Base-by-base conservation (phyloP, 2,888 invertebrate species). In the Myopa tessellatipennis region DNA sequence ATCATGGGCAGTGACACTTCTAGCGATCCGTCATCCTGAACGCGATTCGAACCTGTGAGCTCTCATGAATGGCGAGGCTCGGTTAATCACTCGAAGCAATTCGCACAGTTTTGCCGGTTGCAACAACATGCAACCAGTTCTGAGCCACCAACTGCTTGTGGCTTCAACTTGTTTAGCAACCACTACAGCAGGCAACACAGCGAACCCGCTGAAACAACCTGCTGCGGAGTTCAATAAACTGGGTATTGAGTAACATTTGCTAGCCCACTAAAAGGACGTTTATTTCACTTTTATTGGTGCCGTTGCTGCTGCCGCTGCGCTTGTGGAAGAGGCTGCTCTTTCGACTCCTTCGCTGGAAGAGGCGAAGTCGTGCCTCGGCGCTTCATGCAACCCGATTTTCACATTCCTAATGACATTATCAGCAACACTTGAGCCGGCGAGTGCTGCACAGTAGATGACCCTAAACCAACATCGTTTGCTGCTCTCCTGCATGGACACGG, bases 351-450 rank as follows among this genome's bases (percentile, higher is more conserved):
- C 50, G 45, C n/a, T 34, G 7, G 34, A 18, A 34, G 55, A 34
- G 18, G 16, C 38, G 34, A 74, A 52, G 50, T 74, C 74, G 68
- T 69, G 75, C 75, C n/a, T 8, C n/a, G 45, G n/a, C 3, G 14
- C 3, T 58, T 34, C 68, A 36, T 55, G 40, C 58, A 72, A 60
- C 72, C 72, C 61, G 38, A 36, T 72, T 61, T 40, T 45, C 63
- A 61, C 73, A 73, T 74, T 74, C 67, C 74, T 74, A 79, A 79
- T 79, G 79, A 79, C 77, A 79, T 79, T 79, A 77, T 77, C 67
- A 55, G 67, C 74, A 74, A 74, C 75, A 75, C 75, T 68, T 69
- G n/a, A 34, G 40, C 61, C 7, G 58, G 4, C 12, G 16, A 60
- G 60, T 45, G 60, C 10, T 10, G 14, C 60, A 52, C 38, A 38